Base-by-base conservation (phyloP, 2,797 vertebrate genomes). In the Pelodytes ibericus region DNA sequence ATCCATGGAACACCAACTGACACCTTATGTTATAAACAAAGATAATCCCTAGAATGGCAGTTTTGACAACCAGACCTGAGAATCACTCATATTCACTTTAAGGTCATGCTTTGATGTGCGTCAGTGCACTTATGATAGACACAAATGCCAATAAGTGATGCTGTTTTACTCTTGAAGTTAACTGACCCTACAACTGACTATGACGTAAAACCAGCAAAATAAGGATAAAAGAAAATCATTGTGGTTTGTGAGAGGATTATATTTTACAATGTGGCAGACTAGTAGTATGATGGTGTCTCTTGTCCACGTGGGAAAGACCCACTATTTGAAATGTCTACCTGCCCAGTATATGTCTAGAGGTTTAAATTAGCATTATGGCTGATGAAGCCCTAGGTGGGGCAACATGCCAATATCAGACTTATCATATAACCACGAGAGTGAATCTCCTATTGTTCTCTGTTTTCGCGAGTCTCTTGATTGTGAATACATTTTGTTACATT, bases 261-360 rank as follows among this genome's bases (percentile, higher is more conserved):
- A 72, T 62, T 56, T 68, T 68, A 78, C 76, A 73, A 72, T 78
- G 76, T 73, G 58, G 44, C 63, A 78, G 75, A 67, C 70, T 78
- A 8, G 61, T 61, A 3, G 30, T 75, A 64, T 61, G 20, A 66
- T 75, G 63, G 44, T 56, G 41, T 57, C 56, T n/a, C 24, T 61
- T 41, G 49, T 51, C 71, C 44, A 44, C 41, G 18, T 39, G 39
- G 69, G 33, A 78, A 22, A 72, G 9, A 66, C 24, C n/a, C n/a
- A n/a, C n/a, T n/a, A n/a, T n/a, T n/a, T n/a, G n/a, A n/a, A n/a
- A n/a, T n/a, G n/a, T n/a, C n/a, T n/a, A n/a, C n/a, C n/a, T n/a
- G n/a, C n/a, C n/a, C n/a, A n/a, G n/a, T n/a, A n/a, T n/a, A n/a
- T n/a, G n/a, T n/a, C n/a, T n/a, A n/a, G n/a, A n/a, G n/a, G n/a